Evolutionary conservation across 2,888 invertebrate genomes (phyloP).

Genomic region (Globia sparganii): DNA sequence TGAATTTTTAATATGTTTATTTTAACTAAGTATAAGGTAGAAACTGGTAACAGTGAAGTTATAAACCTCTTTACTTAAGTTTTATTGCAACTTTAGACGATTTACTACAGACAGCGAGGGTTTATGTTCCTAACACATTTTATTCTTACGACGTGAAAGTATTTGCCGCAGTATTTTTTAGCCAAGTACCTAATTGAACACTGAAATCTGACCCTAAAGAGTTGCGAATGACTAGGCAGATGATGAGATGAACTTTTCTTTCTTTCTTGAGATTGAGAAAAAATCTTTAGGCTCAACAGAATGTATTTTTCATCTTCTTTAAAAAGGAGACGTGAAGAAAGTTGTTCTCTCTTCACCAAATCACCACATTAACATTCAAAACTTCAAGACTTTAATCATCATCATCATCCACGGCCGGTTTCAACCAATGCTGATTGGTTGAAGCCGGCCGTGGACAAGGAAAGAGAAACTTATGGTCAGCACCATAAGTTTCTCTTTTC

Average conservation of each 20-base stretch:
- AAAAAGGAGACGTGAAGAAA: neutral
- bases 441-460: too few relatives aligned
- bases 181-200: conserved; percentile 7
- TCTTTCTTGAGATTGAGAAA: too few relatives aligned
- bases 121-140: conserved; percentile 39
- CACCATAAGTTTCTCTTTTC: neutral
- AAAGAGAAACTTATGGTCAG: too few relatives aligned
- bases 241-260: neutral
- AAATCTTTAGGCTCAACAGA: neutral
- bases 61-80: conserved; percentile 51
- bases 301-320: neutral
- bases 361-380: neutral
- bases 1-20: conserved; percentile 59
- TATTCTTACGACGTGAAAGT: conserved; percentile 32
- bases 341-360: neutral
- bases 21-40: conserved; percentile 34
- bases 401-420: neutral
- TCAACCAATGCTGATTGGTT: neutral
- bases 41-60: conserved; percentile 48
- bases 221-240: neutral
- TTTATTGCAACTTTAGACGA: conserved; percentile 48
- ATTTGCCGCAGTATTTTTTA: conserved; percentile 28
- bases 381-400: neutral
- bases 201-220: conserved; percentile 4
- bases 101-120: conserved; percentile 34